Percentiles rank a stretch among this genome's conserved stretches.
Conservation (phyloP, 2,888 invertebrate genomes). For the Leptinotarsa tumamoca region DNA sequence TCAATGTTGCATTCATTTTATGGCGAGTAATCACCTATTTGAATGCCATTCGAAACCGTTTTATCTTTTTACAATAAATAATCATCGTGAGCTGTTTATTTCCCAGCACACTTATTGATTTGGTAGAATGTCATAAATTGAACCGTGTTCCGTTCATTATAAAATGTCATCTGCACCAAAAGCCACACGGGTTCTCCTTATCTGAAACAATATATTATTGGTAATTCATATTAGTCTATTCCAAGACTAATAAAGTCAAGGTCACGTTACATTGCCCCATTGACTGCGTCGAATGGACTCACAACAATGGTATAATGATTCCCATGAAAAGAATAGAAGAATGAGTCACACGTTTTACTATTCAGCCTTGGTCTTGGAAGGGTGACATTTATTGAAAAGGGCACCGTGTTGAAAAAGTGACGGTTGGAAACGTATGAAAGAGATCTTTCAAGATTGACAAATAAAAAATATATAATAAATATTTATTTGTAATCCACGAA, state of each 20-base stretch:
- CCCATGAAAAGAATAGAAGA: constrained; percentile 4
- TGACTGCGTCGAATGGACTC: not conserved
- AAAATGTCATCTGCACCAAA: no score
- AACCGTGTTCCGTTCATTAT: no score
- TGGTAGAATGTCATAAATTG: no score
- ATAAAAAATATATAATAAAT: no score
- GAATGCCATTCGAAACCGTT: not conserved
- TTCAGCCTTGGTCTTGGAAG: not conserved
- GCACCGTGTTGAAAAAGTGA: not conserved
- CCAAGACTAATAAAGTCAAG: not conserved
- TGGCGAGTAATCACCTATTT: not conserved
- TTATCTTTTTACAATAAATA: no score
- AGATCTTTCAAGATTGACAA: not conserved
- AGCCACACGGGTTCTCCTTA: no score
- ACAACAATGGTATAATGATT: constrained; percentile 6
- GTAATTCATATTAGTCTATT: not conserved
- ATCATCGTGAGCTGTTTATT: no score
- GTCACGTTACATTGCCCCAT: not conserved
- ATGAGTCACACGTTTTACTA: not conserved
- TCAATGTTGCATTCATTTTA: not conserved
- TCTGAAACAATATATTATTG: not conserved
- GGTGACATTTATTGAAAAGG: not conserved
- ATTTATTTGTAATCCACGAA: no score
- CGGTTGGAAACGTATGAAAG: not conserved
- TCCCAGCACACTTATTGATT: no score